These are phyloP conservation scores for Labia minor DNA, from an alignment of 2,888 invertebrate genomes.

Conservation along the genomic window DNA sequence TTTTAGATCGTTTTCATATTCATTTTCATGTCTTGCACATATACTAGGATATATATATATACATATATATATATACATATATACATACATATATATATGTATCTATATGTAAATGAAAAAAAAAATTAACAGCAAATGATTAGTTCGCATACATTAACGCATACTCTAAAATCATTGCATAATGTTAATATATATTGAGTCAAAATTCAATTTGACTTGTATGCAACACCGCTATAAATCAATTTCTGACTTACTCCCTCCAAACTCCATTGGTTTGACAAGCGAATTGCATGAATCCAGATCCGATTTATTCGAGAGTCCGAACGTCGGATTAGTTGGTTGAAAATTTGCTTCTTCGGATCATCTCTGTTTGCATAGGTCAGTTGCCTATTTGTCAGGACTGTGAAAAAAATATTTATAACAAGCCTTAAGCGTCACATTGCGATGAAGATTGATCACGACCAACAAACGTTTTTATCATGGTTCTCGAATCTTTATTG, in stretches of 20 bases:
- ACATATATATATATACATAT: too few relatives aligned
- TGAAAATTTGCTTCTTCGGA: not conserved
- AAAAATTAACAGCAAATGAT: too few relatives aligned
- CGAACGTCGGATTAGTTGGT: not conserved
- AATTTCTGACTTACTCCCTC: not conserved
- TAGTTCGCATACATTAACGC: too few relatives aligned
- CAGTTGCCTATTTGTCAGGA: not conserved
- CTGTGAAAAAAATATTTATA: not conserved
- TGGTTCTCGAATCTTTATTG: conserved; percentile 1
- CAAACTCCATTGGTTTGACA: not conserved
- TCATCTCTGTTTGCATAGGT: not conserved
- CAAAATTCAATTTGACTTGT: not conserved
- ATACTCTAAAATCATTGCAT: not conserved
- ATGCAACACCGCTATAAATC: not conserved
- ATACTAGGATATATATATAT: too few relatives aligned
- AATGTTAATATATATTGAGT: not conserved
- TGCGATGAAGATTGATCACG: not conserved
- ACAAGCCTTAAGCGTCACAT: not conserved
- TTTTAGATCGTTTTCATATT: too few relatives aligned
- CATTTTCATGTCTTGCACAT: too few relatives aligned
- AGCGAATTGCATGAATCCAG: not conserved
- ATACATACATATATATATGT: too few relatives aligned
- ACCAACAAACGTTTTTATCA: not conserved
- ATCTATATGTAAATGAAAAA: not conserved
- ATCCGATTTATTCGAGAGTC: not conserved